Percentiles rank a stretch among this genome's conserved stretches.
Evolutionary conservation across 1,140 invertebrate genomes (phyloP).

Genomic region (Copidosoma floridanum): DNA sequence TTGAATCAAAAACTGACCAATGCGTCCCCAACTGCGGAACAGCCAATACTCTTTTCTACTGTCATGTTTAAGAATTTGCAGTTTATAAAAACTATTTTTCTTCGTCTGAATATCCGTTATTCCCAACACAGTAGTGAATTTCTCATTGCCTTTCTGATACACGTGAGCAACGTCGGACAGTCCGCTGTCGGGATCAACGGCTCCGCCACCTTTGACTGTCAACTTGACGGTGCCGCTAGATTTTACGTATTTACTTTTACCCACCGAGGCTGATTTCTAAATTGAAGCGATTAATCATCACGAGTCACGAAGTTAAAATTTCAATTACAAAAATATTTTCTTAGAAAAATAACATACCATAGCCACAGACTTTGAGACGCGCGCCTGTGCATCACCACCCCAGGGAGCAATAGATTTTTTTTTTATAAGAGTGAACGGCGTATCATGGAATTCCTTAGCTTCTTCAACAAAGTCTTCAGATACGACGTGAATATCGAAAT

Average conservation of each 20-base stretch:
- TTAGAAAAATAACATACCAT: slow-evolving; percentile 10
- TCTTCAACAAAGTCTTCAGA: slow-evolving; percentile 75
- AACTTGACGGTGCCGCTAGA: slow-evolving; percentile 72
- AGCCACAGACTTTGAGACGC: slow-evolving; percentile 51
- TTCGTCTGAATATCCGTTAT: slow-evolving; percentile 81
- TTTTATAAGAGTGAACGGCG: slow-evolving; percentile 65
- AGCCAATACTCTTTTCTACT: slow-evolving; percentile 70
- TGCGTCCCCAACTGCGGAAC: slow-evolving; percentile 91
- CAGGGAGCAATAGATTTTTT: slow-evolving; percentile 76
- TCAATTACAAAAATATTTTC: no score
- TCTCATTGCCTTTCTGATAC: slow-evolving; percentile 62
- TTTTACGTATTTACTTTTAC: slow-evolving; percentile 67
- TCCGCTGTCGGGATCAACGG: slow-evolving; percentile 87
- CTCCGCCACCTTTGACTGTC: slow-evolving; percentile 81
- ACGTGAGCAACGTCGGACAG: slow-evolving; percentile 81
- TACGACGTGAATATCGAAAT: slow-evolving; percentile 75
- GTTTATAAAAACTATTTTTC: slow-evolving; percentile 94
- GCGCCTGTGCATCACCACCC: slow-evolving; percentile 70
- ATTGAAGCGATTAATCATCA: no score
- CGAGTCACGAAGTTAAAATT: no score
- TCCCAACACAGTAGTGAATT: slow-evolving; percentile 79
- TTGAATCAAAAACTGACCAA: slow-evolving; percentile 48
- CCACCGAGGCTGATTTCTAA: slow-evolving; percentile 50
- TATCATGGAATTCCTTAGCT: slow-evolving; percentile 59
- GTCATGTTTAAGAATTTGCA: slow-evolving; percentile 86